A percentile compares a stretch with the other conserved stretches of the same genome.
Conservation (phyloP, 2,888 invertebrate genomes). For the Pachycephus smyrnensis region DNA sequence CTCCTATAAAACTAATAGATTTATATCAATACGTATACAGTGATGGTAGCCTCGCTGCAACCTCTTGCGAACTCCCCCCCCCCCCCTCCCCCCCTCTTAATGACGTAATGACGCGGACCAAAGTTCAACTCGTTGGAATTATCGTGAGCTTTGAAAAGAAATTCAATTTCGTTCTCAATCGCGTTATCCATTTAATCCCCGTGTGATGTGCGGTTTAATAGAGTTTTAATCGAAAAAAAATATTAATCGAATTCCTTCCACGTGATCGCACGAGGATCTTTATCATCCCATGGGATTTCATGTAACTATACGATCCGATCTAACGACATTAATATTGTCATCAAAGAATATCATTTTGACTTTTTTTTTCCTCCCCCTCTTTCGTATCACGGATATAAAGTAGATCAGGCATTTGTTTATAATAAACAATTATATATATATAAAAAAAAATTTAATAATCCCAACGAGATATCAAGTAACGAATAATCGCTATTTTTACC, state of each 20-base stretch:
- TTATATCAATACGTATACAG: background rate
- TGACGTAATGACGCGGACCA: slow-evolving; percentile 25
- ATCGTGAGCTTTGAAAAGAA: slow-evolving; percentile 35
- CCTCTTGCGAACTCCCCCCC: slow-evolving; percentile 29
- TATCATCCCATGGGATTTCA: background rate
- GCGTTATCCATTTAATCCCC: slow-evolving; percentile 41
- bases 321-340: background rate
- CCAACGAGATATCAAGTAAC: too few species aligned
- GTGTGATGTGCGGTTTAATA: slow-evolving; percentile 38
- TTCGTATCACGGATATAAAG: too few species aligned
- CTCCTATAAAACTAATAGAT: background rate
- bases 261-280: background rate
- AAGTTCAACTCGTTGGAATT: slow-evolving; percentile 25
- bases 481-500: too few species aligned
- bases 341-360: background rate
- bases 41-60: background rate
- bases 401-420: too few species aligned
- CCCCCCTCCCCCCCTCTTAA: too few species aligned
- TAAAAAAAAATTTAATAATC: too few species aligned
- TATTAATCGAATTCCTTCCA: slow-evolving; percentile 37
- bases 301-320: background rate
- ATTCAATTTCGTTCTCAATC: slow-evolving; percentile 45
- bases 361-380: too few species aligned
- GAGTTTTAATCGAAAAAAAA: slow-evolving; percentile 47
- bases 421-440: too few species aligned